Percentiles rank a stretch among this genome's conserved stretches.
Conservation (phyloP, 2,113 vertebrate genomes). For the Columba janthina region DNA sequence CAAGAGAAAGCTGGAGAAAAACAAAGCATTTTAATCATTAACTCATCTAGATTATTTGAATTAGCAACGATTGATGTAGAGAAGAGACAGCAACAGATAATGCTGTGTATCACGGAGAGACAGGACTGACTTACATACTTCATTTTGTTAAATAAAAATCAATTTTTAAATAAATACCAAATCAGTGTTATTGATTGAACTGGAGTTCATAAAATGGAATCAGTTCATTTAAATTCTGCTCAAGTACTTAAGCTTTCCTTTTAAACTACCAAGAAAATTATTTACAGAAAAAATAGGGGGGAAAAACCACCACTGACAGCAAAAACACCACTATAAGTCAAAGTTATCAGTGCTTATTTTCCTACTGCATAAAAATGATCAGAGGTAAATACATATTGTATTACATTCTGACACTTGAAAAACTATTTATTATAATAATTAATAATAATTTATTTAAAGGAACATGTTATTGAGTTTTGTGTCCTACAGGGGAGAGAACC, state of each 20-base stretch:
- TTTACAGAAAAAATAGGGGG: background rate
- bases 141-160: background rate
- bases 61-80: background rate
- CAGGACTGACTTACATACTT: background rate
- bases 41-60: background rate
- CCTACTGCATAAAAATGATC: background rate
- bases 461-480: background rate
- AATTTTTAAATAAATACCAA: background rate
- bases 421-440: background rate
- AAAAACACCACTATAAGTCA: background rate
- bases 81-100: constrained; percentile 24
- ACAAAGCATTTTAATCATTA: background rate
- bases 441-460: background rate
- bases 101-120: background rate
- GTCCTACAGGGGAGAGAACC: background rate
- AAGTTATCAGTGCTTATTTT: background rate
- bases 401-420: background rate
- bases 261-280: background rate
- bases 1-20: background rate
- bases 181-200: background rate
- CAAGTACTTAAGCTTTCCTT: background rate
- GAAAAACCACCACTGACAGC: background rate
- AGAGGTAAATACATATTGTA: background rate
- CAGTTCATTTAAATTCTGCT: background rate
- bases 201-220: background rate